Base-by-base conservation (phyloP, 2,797 vertebrate genomes). In the Pitangus sulphuratus region DNA sequence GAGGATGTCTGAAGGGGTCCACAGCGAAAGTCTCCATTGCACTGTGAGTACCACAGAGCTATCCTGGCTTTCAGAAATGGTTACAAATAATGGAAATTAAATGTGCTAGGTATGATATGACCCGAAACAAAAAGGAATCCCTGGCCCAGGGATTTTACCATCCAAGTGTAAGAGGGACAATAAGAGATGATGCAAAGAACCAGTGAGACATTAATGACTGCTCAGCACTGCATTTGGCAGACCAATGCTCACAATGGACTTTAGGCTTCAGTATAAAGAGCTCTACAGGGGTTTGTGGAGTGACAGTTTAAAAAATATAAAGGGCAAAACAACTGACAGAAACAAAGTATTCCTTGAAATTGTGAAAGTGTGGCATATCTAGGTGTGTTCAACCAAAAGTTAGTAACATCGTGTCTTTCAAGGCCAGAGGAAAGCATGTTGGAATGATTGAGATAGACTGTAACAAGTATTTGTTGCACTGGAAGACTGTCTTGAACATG, bases 51-150 rank as follows among this genome's bases (percentile, higher is more conserved):
- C 8, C n/a, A 37, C 35, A 3, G 25, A 42, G 58, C 48, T 91
- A 21, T 56, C 47, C 24, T 24, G 53, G 33, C 53, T 74, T 54
- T 47, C 68, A 56, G 26, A 66, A 26, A 9, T 30, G 15, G 16
- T 51, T 51, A 51, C 28, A 51, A 51, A 30, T 30, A 51, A 51
- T 51, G 28, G 50, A 51, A 51, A 51, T 18, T 51, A 51, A 28
- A 51, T 51, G 50, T 51, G 50, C 28, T 30, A 21, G 26, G 56
- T 39, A 5, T 37, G 25, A 17, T 45, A 62, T n/a, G n/a, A n/a
- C 8, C 11, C 0, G 0, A 72, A 78, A 45, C 21, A 42, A 53
- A 72, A 56, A 35, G 8, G 6, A 26, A 2, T 35, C 70, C 3
- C 7, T 44, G 18, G 57, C 30, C 47, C 51, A 48, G 35, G 13